Percentiles rank a stretch among this genome's conserved stretches.
phyloP scores from a whole-genome alignment of 2,888 invertebrate genomes.

The Ophion obscuratus region DNA sequence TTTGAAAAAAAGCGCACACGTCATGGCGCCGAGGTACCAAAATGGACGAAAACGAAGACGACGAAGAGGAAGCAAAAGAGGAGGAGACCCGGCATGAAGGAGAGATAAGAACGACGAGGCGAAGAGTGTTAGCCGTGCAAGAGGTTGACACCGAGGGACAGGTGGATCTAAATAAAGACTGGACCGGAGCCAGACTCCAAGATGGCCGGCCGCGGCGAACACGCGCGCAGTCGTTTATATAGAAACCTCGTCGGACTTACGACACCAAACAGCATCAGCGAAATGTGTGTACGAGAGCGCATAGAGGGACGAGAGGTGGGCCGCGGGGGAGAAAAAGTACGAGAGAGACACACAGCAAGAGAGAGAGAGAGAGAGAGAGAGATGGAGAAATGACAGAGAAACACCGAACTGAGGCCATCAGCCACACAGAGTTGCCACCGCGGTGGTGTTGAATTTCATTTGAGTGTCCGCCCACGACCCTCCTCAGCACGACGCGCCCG shows the following conservation, averaged over 20 bases:
- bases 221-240: slow-evolving; percentile 59
- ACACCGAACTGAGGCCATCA: slow-evolving; percentile 62
- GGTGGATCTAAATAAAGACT: slow-evolving; percentile 84
- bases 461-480: slow-evolving; percentile 67
- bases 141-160: slow-evolving; percentile 80
- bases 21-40: background rate
- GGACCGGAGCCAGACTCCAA: slow-evolving; percentile 82
- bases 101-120: slow-evolving; percentile 39
- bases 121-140: slow-evolving; percentile 45
- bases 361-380: slow-evolving; percentile 27
- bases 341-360: slow-evolving; percentile 14
- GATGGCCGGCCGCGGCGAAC: slow-evolving; percentile 75
- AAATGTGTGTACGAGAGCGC: slow-evolving; percentile 53
- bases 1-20: slow-evolving; percentile 12
- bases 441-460: slow-evolving; percentile 66
- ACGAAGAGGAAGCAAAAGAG: slow-evolving; percentile 37
- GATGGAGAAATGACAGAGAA: slow-evolving; percentile 23
- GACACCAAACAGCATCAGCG: slow-evolving; percentile 63
- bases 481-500: slow-evolving; percentile 34
- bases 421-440: slow-evolving; percentile 59
- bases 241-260: slow-evolving; percentile 66
- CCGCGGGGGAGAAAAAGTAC: slow-evolving; percentile 17
- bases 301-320: slow-evolving; percentile 25
- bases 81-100: slow-evolving; percentile 52
- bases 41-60: slow-evolving; percentile 3